Percentiles rank a stretch among this genome's conserved stretches.
Conservation (phyloP, 2,113 vertebrate genomes). For the Todiramphus saurophagus region DNA sequence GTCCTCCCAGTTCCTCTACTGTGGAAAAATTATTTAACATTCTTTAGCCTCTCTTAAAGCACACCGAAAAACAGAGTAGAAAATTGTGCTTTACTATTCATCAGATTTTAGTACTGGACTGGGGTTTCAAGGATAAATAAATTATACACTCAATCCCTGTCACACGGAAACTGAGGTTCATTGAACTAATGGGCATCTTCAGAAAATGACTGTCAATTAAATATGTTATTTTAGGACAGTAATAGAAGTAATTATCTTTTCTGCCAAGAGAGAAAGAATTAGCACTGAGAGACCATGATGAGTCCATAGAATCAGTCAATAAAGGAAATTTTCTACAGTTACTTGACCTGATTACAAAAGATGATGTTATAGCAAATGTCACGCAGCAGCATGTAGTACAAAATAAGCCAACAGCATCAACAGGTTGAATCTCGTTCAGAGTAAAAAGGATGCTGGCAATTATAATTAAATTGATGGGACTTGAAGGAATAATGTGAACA, state of each 20-base stretch:
- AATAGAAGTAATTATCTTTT: constrained; percentile 75
- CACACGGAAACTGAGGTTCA: constrained; percentile 64
- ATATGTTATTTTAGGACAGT: constrained; percentile 71
- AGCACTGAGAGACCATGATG: constrained; percentile 54
- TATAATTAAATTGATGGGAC: not conserved
- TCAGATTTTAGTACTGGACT: constrained; percentile 49
- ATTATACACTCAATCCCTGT: constrained; percentile 29
- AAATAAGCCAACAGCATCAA: constrained; percentile 34
- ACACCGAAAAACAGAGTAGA: not conserved
- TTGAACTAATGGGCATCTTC: constrained; percentile 65
- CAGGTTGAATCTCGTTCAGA: constrained; percentile 11
- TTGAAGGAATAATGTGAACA: not conserved
- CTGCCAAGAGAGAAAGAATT: constrained; percentile 22
- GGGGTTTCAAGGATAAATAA: constrained; percentile 65
- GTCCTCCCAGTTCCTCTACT: not conserved
- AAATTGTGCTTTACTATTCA: constrained; percentile 38
- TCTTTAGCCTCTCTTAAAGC: not conserved
- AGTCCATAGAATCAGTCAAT: constrained; percentile 68
- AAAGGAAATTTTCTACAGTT: constrained; percentile 75
- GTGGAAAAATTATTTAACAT: not conserved
- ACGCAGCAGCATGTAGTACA: not conserved
- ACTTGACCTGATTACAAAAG: constrained; percentile 72
- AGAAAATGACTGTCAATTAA: constrained; percentile 69
- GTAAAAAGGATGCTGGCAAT: not conserved
- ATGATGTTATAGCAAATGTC: constrained; percentile 51